Evolutionary conservation across 64 coral and sea anemone species (phyloP), one percentile per base, ranked within the genome.

Genomic region (Acropora tenuis): DNA sequence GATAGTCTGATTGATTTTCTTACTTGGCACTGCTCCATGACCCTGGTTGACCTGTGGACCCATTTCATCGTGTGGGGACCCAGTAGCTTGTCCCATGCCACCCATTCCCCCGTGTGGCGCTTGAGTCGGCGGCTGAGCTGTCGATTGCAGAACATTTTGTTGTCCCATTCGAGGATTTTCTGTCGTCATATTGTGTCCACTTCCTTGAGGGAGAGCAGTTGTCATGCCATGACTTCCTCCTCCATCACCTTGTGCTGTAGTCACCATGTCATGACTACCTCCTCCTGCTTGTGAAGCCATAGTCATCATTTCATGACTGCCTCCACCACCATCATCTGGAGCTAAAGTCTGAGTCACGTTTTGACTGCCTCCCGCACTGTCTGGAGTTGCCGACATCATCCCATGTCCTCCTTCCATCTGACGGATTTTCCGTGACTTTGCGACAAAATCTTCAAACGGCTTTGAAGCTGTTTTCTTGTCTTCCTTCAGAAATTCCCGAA

Each of bases 401-500:
- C 50, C 79, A 65, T 65, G 53, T 13, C 50, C 48, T 40, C 50
- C 79, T 82, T n/a, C 50, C 4, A 85, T 49, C 65, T 85, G 82
- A 10, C 82, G 82, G 65, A 71, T 47, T 44, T 71, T 20, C 3
- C 82, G 82, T n/a, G 82, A 71, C 66, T 43, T 85, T 15, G 50
- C 43, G 8, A 72, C 5, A 20, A 48, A 71, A 30, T 72, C 17
- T 12, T 46, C 82, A 49, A 40, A 48, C 5, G 44, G 47, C 63
- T 42, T 6, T 6, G 82, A 71, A 71, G 82, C 43, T 16, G 2
- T 71, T 71, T 85, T 72, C 45, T 71, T 47, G 43, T 85, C 48
- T 18, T 48, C 44, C 65, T 47, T 41, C 44, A 69, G 43, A 8
- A 71, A 30, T 16, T 61, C 63, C 48, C 82, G 82, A 71, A 85